Base-by-base conservation (phyloP, 2,113 vertebrate species). In the Petromus typicus region DNA sequence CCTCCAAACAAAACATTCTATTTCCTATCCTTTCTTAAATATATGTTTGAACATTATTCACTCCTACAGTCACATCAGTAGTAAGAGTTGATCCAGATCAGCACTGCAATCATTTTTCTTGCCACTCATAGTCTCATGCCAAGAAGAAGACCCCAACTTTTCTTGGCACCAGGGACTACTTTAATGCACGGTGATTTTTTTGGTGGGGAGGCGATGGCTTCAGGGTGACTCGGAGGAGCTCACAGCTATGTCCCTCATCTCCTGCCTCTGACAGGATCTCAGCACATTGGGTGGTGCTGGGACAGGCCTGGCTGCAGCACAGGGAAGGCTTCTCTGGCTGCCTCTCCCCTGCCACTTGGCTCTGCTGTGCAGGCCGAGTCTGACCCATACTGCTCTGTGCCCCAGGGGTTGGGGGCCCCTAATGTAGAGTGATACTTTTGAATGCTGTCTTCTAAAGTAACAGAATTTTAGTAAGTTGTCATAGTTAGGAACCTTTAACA, bases 361-460 rank as follows among this genome's bases (percentile, higher is more conserved):
- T 25, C 59, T 61, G 59, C 22, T 23, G 59, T 61, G 59, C 22
- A 25, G 71, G 40, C 71, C 13, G 43, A 13, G 71, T 45, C 71
- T 40, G 43, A 45, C 45, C 40, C 45, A 6, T 45, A 45, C 71
- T 27, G 40, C 40, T 16, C 6, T 9, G 25, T 43, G 23, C 5
- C 43, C 71, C 71, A 73, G 40, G 20, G 40, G 71, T 7, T 73
- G 71, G 40, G 71, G 71, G 25, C 27, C 71, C 71, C 71, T 73
- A 45, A 61, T 57, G 17, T 45, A 81, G 25, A 79, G 63, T 27
- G 83, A 71, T 59, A 10, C 4, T 13, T 89, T 82, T 48, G 5
- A 93, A 54, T 34, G 20, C 48, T 86, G 59, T 83, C 91, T 96
- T 79, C 78, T 82, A 71, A 88, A 96, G 32, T 69, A 86, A 83